phyloP scores from a whole-genome alignment of 2,113 vertebrate genomes.

The Zingel zingel region DNA sequence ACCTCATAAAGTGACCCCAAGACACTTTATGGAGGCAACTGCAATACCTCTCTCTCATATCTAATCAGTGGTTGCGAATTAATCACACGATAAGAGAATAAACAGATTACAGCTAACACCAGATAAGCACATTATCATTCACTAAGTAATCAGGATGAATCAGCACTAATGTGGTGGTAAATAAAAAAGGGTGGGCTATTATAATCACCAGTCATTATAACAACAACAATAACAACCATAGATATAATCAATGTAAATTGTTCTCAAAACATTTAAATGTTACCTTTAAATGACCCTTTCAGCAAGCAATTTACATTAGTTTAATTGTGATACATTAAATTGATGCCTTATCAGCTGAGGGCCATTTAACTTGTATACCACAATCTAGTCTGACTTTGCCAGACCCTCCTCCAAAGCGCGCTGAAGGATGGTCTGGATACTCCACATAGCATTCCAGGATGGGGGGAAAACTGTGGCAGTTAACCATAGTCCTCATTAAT shows the following conservation, averaged over 20 bases:
- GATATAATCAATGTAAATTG: background rate
- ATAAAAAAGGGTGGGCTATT: background rate
- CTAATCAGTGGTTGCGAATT: background rate
- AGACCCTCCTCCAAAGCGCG: no score
- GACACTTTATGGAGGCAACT: background rate
- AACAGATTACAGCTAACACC: slow-evolving; percentile 19
- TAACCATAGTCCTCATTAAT: no score
- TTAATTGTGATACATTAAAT: slow-evolving; percentile 24
- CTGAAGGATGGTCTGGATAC: no score
- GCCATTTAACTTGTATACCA: slow-evolving; percentile 20
- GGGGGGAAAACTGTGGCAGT: no score
- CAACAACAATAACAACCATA: background rate
- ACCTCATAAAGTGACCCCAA: background rate
- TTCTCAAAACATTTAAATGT: background rate
- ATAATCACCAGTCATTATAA: background rate
- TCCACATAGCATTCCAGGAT: no score
- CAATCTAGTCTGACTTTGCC: no score
- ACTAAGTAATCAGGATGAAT: slow-evolving; percentile 5
- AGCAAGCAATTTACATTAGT: background rate
- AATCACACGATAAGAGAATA: slow-evolving; percentile 26
- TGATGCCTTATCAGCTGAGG: background rate
- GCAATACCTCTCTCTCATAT: background rate
- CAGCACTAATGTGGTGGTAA: slow-evolving; percentile 1
- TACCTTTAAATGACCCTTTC: slow-evolving; percentile 21
- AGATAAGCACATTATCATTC: slow-evolving; percentile 13